Conservation (phyloP, 1,140 invertebrate species). For the Cotesia vestalis region DNA sequence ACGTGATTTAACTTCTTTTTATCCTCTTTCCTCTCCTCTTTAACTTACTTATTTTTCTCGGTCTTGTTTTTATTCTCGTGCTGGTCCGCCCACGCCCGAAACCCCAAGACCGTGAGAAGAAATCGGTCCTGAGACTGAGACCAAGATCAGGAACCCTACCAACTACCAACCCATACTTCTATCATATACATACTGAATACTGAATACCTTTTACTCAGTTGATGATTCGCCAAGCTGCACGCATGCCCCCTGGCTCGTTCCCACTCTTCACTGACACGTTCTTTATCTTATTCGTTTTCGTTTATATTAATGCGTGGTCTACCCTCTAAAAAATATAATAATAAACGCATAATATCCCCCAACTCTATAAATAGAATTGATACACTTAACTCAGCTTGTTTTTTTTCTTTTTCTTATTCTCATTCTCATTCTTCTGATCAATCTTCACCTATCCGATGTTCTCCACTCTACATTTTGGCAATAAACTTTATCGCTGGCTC, state of each 20-base stretch:
- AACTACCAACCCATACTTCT: too few relatives aligned
- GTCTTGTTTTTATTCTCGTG: conserved; percentile 8
- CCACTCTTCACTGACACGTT: conserved; percentile 23
- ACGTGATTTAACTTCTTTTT: conserved; percentile 2
- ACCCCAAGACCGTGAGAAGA: conserved; percentile 41
- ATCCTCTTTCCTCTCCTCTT: conserved; percentile 9
- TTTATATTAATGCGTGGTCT: background rate
- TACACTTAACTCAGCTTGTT: background rate
- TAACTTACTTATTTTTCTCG: background rate
- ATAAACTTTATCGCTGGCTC: too few relatives aligned
- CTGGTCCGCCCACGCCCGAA: conserved; percentile 41
- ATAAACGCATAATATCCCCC: too few relatives aligned
- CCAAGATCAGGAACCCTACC: background rate
- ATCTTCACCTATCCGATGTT: background rate
- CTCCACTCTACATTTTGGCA: too few relatives aligned
- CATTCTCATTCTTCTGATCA: background rate
- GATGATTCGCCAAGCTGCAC: conserved; percentile 30
- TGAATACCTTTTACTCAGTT: background rate
- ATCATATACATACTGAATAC: background rate
- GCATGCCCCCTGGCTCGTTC: conserved; percentile 28
- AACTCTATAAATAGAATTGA: conserved; percentile 11
- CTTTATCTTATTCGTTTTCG: conserved; percentile 10
- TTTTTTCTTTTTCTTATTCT: background rate
- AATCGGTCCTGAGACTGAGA: conserved; percentile 23
- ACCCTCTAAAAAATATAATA: background rate